Conservation (phyloP, 2,113 vertebrate species). For the Solea solea region DNA sequence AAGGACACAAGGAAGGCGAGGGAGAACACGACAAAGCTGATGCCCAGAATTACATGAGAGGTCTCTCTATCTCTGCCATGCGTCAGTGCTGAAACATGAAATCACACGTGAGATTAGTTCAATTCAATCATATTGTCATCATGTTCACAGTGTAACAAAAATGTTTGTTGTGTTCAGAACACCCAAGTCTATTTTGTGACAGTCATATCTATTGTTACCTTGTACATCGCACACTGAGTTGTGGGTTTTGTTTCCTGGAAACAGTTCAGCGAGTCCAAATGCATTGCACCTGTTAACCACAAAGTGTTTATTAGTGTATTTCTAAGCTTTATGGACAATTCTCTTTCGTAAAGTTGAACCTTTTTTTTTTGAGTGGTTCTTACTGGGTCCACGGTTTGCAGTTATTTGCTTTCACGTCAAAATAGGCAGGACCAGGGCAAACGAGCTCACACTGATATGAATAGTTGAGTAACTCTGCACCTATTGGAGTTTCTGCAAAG, state of each 20-base stretch:
- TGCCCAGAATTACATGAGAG: constrained; percentile 1
- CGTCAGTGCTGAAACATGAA: constrained; percentile 19
- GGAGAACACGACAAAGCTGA: constrained; percentile 41
- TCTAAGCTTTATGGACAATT: background rate
- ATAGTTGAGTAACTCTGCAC: background rate
- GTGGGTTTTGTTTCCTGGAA: constrained; percentile 61
- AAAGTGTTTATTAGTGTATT: background rate
- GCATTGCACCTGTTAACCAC: constrained; percentile 41
- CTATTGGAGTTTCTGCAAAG: background rate
- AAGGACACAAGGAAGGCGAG: constrained; percentile 37
- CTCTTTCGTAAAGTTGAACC: background rate
- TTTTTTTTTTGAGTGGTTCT: constrained; percentile 8
- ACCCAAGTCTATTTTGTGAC: background rate
- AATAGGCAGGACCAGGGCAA: constrained; percentile 38
- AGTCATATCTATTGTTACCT: constrained; percentile 5
- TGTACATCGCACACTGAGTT: constrained; percentile 30
- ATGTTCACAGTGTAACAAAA: background rate
- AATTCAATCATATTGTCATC: background rate
- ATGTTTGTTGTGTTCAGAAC: background rate
- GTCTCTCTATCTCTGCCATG: background rate
- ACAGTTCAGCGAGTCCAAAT: constrained; percentile 9
- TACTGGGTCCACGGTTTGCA: constrained; percentile 53
- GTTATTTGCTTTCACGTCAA: constrained; percentile 11
- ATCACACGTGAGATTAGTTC: constrained; percentile 7
- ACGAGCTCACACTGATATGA: constrained; percentile 49